Conservation (phyloP, 2,113 vertebrate species). For the Calypte anna region DNA sequence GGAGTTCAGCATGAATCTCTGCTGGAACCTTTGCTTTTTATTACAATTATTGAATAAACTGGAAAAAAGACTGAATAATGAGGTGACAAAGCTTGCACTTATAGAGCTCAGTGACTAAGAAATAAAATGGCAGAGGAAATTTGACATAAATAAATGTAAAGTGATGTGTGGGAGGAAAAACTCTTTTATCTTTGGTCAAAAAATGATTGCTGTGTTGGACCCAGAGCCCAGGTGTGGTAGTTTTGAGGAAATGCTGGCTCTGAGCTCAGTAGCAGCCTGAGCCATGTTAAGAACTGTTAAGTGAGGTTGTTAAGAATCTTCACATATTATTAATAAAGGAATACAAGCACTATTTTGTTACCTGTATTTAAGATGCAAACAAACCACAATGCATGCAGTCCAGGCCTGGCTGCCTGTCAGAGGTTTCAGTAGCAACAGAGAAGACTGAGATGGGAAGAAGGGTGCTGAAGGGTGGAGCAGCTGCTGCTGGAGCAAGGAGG, state of each 20-base stretch:
- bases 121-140: not conserved
- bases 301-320: fast-evolving
- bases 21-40: not conserved
- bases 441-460: not conserved
- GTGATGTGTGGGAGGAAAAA: not conserved
- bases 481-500: not conserved
- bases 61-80: not conserved
- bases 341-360: not conserved
- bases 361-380: not conserved
- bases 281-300: not conserved
- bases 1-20: not conserved
- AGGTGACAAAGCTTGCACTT: not conserved
- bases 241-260: not conserved
- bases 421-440: not conserved
- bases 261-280: not conserved
- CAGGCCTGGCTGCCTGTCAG: not conserved
- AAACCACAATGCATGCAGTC: not conserved
- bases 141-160: not conserved
- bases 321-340: not conserved
- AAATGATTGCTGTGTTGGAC: not conserved
- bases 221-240: not conserved
- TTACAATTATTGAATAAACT: not conserved
- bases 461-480: not conserved
- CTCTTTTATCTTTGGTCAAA: fast-evolving
- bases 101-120: not conserved